Base-by-base conservation (phyloP, 2,113 vertebrate species). In the Tangachromis dhanisi region DNA sequence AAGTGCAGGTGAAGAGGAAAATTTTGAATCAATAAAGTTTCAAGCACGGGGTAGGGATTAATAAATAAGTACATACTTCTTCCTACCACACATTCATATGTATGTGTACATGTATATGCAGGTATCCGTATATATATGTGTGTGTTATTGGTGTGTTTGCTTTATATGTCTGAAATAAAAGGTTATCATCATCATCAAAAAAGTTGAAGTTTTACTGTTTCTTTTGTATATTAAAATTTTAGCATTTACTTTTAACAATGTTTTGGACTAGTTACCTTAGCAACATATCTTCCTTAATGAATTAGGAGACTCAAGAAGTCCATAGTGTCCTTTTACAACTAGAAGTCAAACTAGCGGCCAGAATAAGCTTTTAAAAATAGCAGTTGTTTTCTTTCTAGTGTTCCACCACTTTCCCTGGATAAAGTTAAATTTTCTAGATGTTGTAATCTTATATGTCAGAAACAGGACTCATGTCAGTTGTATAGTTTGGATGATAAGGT, bases 261-360 rank as follows among this genome's bases (percentile, higher is more conserved):
- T 49, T 19, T n/a, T 31, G 26, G 42, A 31, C 16, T 1, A 19
- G 71, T 47, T 47, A 76, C 24, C 21, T 17, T 76, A 29, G 71
- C 24, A 76, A 47, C 14, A 19, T 29, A 47, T 49, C 42, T 47
- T 76, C 24, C 24, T 76, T 76, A 3, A 47, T 76, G 9, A 47
- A 47, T 76, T 76, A 76, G 26, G 40, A 29, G 68, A 76, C 42
- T 49, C 71, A 0, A 47, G 26, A 31, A 12, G 42, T 10, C 4
- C 45, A 31, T n/a, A 31, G 9, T 49, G 45, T 31, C 42, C 16
- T 49, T 49, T 78, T 12, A 45, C 0, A 1, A 45, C 16, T 49
- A 5, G 71, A 78, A 78, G 7, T 49, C 42, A 49, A 0, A 13
- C 16, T 8, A 78, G 16, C 4, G 0, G 71, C 1, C 71, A 49